Evolutionary conservation across 2,113 vertebrate genomes (phyloP).

Genomic region (Oryzias curvinotus): DNA sequence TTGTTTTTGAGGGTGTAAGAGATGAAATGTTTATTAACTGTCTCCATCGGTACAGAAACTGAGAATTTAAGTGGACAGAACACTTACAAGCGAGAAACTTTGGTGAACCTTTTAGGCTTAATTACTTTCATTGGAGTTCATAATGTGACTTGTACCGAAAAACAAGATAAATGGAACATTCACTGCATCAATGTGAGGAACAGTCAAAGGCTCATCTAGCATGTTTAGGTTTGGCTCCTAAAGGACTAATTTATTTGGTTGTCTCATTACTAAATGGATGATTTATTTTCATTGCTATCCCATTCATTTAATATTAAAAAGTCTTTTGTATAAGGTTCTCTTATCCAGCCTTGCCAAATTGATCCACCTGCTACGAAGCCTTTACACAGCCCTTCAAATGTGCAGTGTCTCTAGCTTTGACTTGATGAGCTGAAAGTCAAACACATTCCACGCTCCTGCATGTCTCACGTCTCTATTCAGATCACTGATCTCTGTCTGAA

Average conservation of each 20-base stretch:
- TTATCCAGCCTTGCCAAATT: neutral
- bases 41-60: too few species aligned
- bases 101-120: neutral
- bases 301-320: neutral
- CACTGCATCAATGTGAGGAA: neutral
- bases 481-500: slow-evolving; percentile 30
- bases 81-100: neutral
- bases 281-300: slow-evolving; percentile 7
- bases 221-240: slow-evolving; percentile 1
- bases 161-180: slow-evolving; percentile 7
- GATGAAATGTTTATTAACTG: too few species aligned
- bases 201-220: neutral
- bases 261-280: slow-evolving; percentile 12
- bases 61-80: neutral
- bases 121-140: neutral
- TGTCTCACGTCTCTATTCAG: slow-evolving; percentile 15
- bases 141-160: neutral
- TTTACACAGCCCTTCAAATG: neutral
- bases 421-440: slow-evolving; percentile 10
- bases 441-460: neutral
- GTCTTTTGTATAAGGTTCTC: neutral
- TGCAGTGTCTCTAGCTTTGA: slow-evolving; percentile 2
- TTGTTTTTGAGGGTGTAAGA: too few species aligned
- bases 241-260: slow-evolving; percentile 10
- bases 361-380: neutral